Conservation (phyloP, 2,888 invertebrate species). For the Napeogenes sylphis region DNA sequence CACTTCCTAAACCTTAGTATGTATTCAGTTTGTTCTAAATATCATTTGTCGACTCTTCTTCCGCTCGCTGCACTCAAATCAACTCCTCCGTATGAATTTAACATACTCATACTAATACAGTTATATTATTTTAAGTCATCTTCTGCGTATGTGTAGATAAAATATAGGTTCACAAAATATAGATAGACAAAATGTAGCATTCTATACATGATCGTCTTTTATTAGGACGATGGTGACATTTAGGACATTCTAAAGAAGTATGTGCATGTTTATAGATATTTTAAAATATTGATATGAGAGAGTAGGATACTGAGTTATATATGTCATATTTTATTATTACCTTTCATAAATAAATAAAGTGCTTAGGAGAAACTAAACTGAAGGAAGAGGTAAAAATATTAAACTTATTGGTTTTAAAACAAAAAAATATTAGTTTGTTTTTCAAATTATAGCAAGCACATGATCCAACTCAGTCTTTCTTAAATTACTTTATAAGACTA, state of each 20-base stretch:
- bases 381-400: not conserved
- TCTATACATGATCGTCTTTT: too few species aligned
- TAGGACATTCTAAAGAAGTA: too few species aligned
- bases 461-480: not conserved
- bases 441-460: not conserved
- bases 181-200: too few species aligned
- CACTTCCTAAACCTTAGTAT: slow-evolving; percentile 11
- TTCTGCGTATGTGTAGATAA: too few species aligned
- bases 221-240: too few species aligned
- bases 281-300: too few species aligned
- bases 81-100: not conserved
- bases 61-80: slow-evolving; percentile 12
- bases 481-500: slow-evolving; percentile 1
- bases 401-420: slow-evolving; percentile 1
- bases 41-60: slow-evolving; percentile 13
- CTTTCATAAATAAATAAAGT: too few species aligned
- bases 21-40: slow-evolving; percentile 6
- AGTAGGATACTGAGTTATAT: too few species aligned
- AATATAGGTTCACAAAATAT: too few species aligned
- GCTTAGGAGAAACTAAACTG: too few species aligned
- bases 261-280: too few species aligned
- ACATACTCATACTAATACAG: slow-evolving; percentile 5
- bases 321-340: too few species aligned
- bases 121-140: not conserved
- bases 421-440: slow-evolving; percentile 5